A percentile compares a stretch with the other conserved stretches of the same genome.
phyloP scores from a whole-genome alignment of 2,888 invertebrate genomes.

The Stenodema calcarata region DNA sequence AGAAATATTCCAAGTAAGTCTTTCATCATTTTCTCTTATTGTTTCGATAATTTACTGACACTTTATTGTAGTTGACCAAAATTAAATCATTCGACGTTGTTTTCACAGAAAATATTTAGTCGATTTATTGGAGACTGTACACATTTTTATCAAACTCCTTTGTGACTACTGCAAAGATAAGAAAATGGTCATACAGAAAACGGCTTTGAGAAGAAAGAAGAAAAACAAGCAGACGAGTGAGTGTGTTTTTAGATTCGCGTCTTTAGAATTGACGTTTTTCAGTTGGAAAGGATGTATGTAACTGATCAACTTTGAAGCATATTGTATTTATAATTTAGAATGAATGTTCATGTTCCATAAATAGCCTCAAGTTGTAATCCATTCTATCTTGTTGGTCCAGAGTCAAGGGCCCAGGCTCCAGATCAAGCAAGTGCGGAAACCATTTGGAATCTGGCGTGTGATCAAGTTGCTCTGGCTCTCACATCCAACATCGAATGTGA shows the following conservation, averaged over 20 bases:
- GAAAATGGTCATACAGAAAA: slow-evolving; percentile 75
- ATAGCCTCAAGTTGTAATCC: neutral
- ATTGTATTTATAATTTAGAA: too few relatives aligned
- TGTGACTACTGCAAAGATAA: slow-evolving; percentile 69
- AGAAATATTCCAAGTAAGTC: slow-evolving; percentile 72
- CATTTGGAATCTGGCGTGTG: slow-evolving; percentile 39
- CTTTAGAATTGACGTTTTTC: neutral
- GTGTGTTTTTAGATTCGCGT: neutral
- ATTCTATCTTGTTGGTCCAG: neutral
- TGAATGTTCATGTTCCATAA: too few relatives aligned
- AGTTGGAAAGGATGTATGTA: too few relatives aligned
- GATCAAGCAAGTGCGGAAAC: slow-evolving; percentile 26
- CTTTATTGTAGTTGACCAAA: too few relatives aligned
- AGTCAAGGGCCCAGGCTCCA: neutral
- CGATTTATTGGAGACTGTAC: slow-evolving; percentile 88
- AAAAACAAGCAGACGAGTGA: slow-evolving; percentile 24
- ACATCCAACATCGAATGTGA: slow-evolving; percentile 70
- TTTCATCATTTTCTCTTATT: too few relatives aligned
- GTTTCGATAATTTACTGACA: too few relatives aligned
- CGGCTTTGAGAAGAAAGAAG: slow-evolving; percentile 61
- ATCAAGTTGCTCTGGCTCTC: slow-evolving; percentile 61
- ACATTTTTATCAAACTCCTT: slow-evolving; percentile 89
- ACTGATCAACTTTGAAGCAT: too few relatives aligned
- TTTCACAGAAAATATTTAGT: slow-evolving; percentile 77
- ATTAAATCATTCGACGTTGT: too few relatives aligned